phyloP scores from a whole-genome alignment of 1,140 invertebrate genomes.

The Lysiphlebus fabarum region DNA sequence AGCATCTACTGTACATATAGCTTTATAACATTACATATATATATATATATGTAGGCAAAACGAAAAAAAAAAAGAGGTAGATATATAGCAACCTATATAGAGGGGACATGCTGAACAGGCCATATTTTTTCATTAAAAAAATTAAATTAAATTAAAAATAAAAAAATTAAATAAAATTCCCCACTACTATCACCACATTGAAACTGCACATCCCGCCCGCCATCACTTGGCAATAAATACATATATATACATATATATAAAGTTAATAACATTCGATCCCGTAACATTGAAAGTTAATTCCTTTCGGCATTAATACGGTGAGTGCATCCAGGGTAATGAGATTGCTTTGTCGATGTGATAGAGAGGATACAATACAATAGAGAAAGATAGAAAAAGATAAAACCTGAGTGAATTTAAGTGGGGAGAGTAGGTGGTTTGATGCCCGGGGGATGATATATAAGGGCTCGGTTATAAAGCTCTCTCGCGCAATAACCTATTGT shows the following conservation, averaged over 20 bases:
- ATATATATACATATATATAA: too few relatives aligned
- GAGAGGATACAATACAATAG: conserved; percentile 27
- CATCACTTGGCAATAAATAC: conserved; percentile 41
- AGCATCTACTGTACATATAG: too few relatives aligned
- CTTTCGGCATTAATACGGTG: conserved; percentile 51
- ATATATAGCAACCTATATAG: too few relatives aligned
- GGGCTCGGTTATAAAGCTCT: conserved; percentile 28
- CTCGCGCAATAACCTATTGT: conserved; percentile 29
- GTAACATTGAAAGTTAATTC: conserved; percentile 50
- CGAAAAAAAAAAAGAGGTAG: too few relatives aligned
- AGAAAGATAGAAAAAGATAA: conserved; percentile 14
- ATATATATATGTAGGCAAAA: too few relatives aligned
- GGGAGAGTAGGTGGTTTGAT: not conserved
- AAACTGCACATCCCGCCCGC: conserved; percentile 22
- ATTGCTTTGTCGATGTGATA: conserved; percentile 49
- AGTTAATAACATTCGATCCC: conserved; percentile 51
- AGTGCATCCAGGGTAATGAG: conserved; percentile 50
- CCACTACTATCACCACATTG: not conserved
- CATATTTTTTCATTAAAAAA: too few relatives aligned
- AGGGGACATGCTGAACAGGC: too few relatives aligned
- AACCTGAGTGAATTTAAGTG: conserved; percentile 3
- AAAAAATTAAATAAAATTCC: not conserved
- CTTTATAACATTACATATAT: too few relatives aligned
- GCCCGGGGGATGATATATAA: conserved; percentile 24
- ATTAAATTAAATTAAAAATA: too few relatives aligned